Percentiles rank a stretch among this genome's conserved stretches.
Evolutionary conservation across 1,140 invertebrate genomes (phyloP).

Genomic region (Ceratina japonica): DNA sequence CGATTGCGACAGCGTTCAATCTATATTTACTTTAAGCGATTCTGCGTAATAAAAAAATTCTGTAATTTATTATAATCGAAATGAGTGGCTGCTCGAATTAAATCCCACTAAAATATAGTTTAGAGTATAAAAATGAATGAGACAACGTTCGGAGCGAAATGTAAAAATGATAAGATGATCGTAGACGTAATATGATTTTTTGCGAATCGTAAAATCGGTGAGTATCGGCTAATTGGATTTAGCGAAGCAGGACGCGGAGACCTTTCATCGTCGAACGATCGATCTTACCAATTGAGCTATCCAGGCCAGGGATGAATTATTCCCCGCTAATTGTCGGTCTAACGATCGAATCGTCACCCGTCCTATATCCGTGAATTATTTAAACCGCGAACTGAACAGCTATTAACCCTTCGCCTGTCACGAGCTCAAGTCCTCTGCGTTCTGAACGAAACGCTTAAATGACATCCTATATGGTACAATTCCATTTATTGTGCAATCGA

Average conservation of each 20-base stretch:
- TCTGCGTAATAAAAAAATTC: too few relatives aligned
- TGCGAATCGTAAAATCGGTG: neutral
- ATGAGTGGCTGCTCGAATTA: too few relatives aligned
- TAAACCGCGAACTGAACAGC: neutral
- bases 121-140: too few relatives aligned
- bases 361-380: slow-evolving; percentile 27
- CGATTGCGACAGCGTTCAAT: neutral
- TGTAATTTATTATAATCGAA: too few relatives aligned
- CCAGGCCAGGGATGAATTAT: slow-evolving; percentile 34
- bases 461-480: too few relatives aligned
- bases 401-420: slow-evolving; percentile 10
- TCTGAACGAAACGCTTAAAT: neutral
- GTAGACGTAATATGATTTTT: neutral
- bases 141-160: too few relatives aligned
- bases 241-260: neutral
- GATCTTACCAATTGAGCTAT: slow-evolving; percentile 38
- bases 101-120: too few relatives aligned
- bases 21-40: too few relatives aligned
- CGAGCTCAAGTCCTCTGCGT: neutral
- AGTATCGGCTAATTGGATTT: slow-evolving; percentile 3
- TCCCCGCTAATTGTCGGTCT: slow-evolving; percentile 18
- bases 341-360: slow-evolving; percentile 14
- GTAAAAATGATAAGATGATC: too few relatives aligned
- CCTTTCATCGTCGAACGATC: slow-evolving; percentile 17
- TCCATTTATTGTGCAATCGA: too few relatives aligned